phyloP scores from a whole-genome alignment of 2,797 vertebrate genomes.

The Hydrolagus colliei region DNA sequence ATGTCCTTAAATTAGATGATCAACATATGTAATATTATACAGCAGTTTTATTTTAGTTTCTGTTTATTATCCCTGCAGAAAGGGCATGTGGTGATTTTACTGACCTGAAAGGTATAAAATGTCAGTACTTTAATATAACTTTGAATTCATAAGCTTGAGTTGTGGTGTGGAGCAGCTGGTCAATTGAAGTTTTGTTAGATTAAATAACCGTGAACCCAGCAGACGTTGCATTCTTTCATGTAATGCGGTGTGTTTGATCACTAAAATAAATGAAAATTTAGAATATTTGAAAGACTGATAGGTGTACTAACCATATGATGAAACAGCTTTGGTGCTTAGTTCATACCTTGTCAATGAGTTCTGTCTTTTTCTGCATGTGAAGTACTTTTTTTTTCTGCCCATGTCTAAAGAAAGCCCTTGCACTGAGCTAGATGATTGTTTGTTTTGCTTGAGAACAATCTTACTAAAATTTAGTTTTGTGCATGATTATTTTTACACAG shows the following conservation, averaged over 20 bases:
- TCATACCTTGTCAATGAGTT: background rate
- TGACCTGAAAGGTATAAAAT: slow-evolving; percentile 52
- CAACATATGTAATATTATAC: slow-evolving; percentile 65
- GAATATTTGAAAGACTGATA: background rate
- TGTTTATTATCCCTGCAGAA: slow-evolving; percentile 55
- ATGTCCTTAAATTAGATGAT: slow-evolving; percentile 61
- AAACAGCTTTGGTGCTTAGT: background rate
- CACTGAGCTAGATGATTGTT: background rate
- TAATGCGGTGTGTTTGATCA: slow-evolving; percentile 19
- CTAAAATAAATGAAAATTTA: background rate
- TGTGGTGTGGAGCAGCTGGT: slow-evolving; percentile 45
- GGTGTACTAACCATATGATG: background rate
- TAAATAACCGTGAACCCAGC: slow-evolving; percentile 52
- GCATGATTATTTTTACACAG: background rate
- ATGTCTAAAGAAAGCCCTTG: background rate
- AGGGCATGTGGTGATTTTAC: slow-evolving; percentile 42
- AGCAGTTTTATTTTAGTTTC: slow-evolving; percentile 65
- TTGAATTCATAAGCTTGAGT: slow-evolving; percentile 46
- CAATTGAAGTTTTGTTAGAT: slow-evolving; percentile 44
- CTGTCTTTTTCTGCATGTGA: background rate
- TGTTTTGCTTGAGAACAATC: background rate
- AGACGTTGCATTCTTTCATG: slow-evolving; percentile 53
- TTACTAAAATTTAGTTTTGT: slow-evolving; percentile 3
- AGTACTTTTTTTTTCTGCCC: background rate
- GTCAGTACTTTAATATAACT: slow-evolving; percentile 60